Percentiles rank a stretch among this genome's conserved stretches.
Evolutionary conservation across 2,888 invertebrate species (phyloP).

Genomic region (Volucella zonaria): DNA sequence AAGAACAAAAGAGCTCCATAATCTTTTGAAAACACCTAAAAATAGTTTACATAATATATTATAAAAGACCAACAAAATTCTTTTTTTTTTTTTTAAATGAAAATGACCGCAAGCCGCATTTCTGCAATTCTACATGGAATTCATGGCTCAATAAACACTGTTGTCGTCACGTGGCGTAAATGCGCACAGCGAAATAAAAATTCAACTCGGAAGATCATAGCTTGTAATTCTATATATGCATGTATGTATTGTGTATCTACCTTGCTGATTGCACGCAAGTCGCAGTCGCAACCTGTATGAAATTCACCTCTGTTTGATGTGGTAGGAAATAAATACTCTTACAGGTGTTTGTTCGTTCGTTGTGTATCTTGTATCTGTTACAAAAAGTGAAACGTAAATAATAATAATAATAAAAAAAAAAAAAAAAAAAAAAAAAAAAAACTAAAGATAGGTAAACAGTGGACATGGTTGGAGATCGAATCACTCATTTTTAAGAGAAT

Average conservation of each 20-base stretch:
- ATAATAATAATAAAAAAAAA: conserved; percentile 40
- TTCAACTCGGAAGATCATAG: too few species aligned
- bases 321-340: conserved; percentile 37
- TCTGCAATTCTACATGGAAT: too few species aligned
- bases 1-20: too few species aligned
- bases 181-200: too few species aligned
- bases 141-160: too few species aligned
- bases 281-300: background rate
- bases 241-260: background rate
- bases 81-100: too few species aligned
- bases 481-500: conserved; percentile 53
- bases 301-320: conserved; percentile 36
- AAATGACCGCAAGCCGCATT: too few species aligned
- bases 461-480: conserved; percentile 3
- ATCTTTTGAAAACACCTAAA: too few species aligned
- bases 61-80: too few species aligned
- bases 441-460: conserved; percentile 29
- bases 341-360: conserved; percentile 49
- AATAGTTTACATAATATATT: too few species aligned
- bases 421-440: conserved; percentile 31
- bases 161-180: too few species aligned
- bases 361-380: conserved; percentile 3
- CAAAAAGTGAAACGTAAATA: conserved; percentile 12
- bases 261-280: too few species aligned
- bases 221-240: conserved; percentile 15